A percentile compares a stretch with the other conserved stretches of the same genome.
Conservation (phyloP, 1,140 invertebrate species). For the Lepidurus couesii region DNA sequence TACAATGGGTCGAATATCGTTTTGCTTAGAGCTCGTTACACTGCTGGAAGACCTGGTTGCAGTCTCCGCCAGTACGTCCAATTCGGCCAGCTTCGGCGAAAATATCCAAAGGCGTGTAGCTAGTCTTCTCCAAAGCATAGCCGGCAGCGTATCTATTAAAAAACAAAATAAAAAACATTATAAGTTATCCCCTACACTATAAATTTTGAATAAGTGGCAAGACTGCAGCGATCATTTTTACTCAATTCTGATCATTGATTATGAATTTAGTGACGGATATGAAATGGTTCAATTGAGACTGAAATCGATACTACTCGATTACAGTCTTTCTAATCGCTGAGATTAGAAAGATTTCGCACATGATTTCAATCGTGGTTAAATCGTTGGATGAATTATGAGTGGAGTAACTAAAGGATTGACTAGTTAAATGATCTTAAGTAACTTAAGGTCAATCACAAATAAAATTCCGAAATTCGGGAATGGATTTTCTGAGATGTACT, state of each 20-base stretch:
- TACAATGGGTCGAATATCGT: not conserved
- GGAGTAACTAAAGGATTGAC: not conserved
- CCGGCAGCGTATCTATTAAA: conserved; percentile 71
- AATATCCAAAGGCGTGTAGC: conserved; percentile 65
- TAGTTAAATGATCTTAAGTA: not conserved
- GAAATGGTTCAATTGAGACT: too few species aligned
- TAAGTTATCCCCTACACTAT: not conserved
- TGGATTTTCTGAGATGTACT: conserved; percentile 47
- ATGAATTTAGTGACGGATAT: too few species aligned
- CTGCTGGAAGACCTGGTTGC: conserved; percentile 69
- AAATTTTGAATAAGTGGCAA: too few species aligned
- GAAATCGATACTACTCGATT: too few species aligned
- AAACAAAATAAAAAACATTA: not conserved
- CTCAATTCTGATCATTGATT: too few species aligned
- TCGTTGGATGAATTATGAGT: not conserved
- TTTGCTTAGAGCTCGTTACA: conserved; percentile 72
- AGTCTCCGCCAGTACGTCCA: conserved; percentile 75
- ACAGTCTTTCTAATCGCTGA: too few species aligned
- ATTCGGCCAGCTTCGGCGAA: conserved; percentile 75
- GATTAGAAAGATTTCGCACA: too few species aligned
- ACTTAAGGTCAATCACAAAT: not conserved
- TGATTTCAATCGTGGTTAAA: not conserved
- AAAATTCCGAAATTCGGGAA: not conserved
- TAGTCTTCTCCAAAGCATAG: conserved; percentile 66
- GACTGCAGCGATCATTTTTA: too few species aligned